A percentile compares a stretch with the other conserved stretches of the same genome.
Evolutionary conservation across 2,797 vertebrate species (phyloP).

Genomic region (Rhinichthys osculus): DNA sequence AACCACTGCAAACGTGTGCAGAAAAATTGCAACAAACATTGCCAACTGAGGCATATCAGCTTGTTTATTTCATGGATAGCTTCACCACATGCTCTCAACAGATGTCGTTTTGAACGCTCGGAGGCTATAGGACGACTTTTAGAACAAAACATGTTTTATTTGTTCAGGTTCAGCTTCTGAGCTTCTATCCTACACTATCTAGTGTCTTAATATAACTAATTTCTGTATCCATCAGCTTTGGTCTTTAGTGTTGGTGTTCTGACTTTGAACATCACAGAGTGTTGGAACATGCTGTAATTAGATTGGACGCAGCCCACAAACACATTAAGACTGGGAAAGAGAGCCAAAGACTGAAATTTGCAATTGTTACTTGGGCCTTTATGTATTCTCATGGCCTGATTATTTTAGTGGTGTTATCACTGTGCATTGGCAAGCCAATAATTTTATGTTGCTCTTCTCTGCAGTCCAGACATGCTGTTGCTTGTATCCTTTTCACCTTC

Average conservation of each 20-base stretch:
- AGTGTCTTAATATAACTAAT: conserved; percentile 32
- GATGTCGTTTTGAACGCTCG: conserved; percentile 10
- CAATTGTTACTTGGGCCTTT: conserved; percentile 45
- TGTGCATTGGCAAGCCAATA: conserved; percentile 10
- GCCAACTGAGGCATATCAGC: conserved; percentile 5
- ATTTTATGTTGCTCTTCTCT: background rate
- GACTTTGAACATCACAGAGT: conserved; percentile 45
- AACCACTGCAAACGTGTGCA: background rate
- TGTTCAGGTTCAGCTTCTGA: conserved; percentile 14
- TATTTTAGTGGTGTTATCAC: conserved; percentile 45
- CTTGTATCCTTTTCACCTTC: conserved; percentile 26
- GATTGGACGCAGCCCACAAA: conserved; percentile 54
- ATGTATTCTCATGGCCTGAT: conserved; percentile 48
- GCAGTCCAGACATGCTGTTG: conserved; percentile 3
- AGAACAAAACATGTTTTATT: conserved; percentile 13
- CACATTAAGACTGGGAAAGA: conserved; percentile 44
- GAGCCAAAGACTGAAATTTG: conserved; percentile 51
- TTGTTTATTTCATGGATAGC: conserved; percentile 1
- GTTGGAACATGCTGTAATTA: conserved; percentile 58
- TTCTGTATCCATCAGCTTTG: conserved; percentile 6
- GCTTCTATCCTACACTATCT: background rate
- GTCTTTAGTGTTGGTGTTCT: conserved; percentile 46
- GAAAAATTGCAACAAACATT: background rate
- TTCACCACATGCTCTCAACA: conserved; percentile 10
- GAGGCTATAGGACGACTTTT: conserved; percentile 6